A percentile compares a stretch with the other conserved stretches of the same genome.
phyloP scores from a whole-genome alignment of 2,888 invertebrate genomes.

The Gonocerus acuteangulatus region DNA sequence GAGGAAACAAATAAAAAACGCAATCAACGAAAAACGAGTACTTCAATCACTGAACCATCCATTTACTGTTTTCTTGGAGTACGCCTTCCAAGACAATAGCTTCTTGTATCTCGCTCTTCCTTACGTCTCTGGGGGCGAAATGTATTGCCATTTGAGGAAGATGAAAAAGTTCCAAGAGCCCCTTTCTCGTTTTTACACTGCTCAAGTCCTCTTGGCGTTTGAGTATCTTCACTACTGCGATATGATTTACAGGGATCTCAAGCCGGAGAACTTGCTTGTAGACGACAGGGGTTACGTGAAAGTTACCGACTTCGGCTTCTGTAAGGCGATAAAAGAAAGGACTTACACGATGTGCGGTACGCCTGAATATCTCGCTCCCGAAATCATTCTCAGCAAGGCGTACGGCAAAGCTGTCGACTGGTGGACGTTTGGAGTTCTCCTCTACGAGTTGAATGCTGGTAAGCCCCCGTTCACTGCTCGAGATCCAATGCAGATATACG shows the following conservation, averaged over 20 bases:
- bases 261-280: conserved; percentile 85
- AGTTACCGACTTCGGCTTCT: too few species aligned
- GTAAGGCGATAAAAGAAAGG: too few species aligned
- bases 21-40: conserved; percentile 68
- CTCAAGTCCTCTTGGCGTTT: conserved; percentile 83
- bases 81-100: conserved; percentile 76
- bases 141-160: conserved; percentile 69
- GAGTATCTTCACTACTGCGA: too few species aligned
- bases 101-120: conserved; percentile 79
- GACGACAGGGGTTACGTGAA: conserved; percentile 72
- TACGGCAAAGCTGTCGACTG: conserved; percentile 91
- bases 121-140: conserved; percentile 77
- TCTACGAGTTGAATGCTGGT: conserved; percentile 86
- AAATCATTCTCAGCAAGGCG: too few species aligned
- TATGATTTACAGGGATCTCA: too few species aligned
- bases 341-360: too few species aligned
- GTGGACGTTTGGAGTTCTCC: conserved; percentile 87
- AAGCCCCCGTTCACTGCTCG: conserved; percentile 80
- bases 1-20: conserved; percentile 26
- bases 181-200: conserved; percentile 78
- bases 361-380: too few species aligned
- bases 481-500: conserved; percentile 85
- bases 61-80: conserved; percentile 79
- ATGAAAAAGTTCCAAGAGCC: conserved; percentile 52
- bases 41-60: conserved; percentile 81